Evolutionary conservation across 2,888 invertebrate species (phyloP).

Genomic region (Napeogenes sylphis): DNA sequence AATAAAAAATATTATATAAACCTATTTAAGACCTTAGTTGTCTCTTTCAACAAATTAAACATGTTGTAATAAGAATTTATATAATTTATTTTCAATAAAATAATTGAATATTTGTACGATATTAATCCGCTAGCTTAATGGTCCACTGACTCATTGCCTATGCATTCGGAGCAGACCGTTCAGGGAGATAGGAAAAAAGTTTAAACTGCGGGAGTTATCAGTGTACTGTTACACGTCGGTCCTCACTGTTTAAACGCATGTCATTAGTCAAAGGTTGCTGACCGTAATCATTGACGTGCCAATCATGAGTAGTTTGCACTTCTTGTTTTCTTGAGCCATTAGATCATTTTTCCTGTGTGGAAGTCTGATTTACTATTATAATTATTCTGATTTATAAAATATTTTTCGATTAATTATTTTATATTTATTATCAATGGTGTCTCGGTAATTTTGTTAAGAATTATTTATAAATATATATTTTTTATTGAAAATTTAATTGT

Average conservation of each 20-base stretch:
- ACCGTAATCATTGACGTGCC: constrained; percentile 51
- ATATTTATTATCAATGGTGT: not conserved
- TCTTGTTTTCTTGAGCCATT: constrained; percentile 3
- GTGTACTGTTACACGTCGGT: constrained; percentile 69
- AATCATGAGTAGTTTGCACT: constrained; percentile 19
- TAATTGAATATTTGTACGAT: not conserved
- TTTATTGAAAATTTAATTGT: too few relatives aligned
- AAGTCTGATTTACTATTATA: too few relatives aligned
- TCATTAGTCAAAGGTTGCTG: constrained; percentile 73
- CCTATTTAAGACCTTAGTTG: not conserved
- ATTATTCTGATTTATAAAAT: not conserved
- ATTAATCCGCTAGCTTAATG: constrained; percentile 35
- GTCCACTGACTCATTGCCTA: constrained; percentile 72
- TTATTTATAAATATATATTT: too few relatives aligned
- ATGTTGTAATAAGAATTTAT: not conserved
- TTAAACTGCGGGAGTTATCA: constrained; percentile 68
- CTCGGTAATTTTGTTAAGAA: too few relatives aligned
- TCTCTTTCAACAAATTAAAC: not conserved
- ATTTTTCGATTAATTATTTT: not conserved
- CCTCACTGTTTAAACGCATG: constrained; percentile 60
- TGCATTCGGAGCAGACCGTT: constrained; percentile 71
- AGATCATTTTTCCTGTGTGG: not conserved
- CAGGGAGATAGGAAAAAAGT: constrained; percentile 67
- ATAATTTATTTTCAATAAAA: not conserved
- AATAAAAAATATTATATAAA: not conserved